Evolutionary conservation across 2,797 vertebrate species (phyloP).

Genomic region (Eupleurogrammus muticus): DNA sequence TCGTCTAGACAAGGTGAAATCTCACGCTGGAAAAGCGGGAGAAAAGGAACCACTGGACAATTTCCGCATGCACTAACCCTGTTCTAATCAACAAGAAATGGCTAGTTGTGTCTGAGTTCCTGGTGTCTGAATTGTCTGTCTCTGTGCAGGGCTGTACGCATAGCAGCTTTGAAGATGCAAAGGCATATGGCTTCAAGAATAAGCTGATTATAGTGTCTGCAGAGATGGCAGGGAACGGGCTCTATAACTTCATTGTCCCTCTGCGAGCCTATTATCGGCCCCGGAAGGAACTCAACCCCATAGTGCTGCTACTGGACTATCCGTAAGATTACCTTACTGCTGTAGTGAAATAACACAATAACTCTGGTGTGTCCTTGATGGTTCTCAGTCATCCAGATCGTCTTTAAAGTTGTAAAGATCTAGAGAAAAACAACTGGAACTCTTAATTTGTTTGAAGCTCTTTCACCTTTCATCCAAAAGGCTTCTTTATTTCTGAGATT

Average conservation of each 20-base stretch:
- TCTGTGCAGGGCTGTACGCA: slow-evolving; percentile 91
- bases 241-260: slow-evolving; percentile 98
- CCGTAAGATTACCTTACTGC: slow-evolving; percentile 83
- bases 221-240: slow-evolving; percentile 96
- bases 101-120: slow-evolving; percentile 2
- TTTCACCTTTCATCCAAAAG: too few relatives aligned
- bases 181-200: slow-evolving; percentile 98
- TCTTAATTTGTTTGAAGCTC: too few relatives aligned
- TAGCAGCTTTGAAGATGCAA: slow-evolving; percentile 95
- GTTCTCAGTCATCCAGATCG: too few relatives aligned
- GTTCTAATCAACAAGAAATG: neutral
- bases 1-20: slow-evolving; percentile 91
- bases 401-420: too few relatives aligned
- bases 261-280: slow-evolving; percentile 97
- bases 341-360: too few relatives aligned
- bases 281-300: slow-evolving; percentile 96
- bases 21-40: neutral
- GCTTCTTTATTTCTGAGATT: neutral
- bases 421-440: too few relatives aligned
- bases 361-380: too few relatives aligned
- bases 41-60: neutral
- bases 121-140: slow-evolving; percentile 27
- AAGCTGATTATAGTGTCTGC: slow-evolving; percentile 98
- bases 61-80: neutral
- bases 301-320: slow-evolving; percentile 95